Conservation (phyloP, 2,113 vertebrate species). For the Chaetops frenatus region DNA sequence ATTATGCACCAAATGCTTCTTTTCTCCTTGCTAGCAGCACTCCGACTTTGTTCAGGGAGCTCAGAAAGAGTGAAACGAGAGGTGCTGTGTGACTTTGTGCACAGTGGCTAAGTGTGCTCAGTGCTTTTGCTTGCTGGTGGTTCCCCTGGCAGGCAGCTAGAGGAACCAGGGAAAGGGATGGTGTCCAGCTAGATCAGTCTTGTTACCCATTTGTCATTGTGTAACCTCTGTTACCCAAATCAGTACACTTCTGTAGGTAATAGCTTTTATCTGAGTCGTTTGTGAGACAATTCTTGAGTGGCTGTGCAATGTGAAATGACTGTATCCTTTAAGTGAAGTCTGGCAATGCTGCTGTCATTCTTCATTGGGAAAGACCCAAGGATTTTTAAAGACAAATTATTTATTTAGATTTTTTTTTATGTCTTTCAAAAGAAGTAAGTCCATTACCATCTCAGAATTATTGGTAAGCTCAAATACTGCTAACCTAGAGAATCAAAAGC, state of each 20-base stretch:
- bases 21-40: background rate
- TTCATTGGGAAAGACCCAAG: background rate
- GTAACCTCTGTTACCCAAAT: background rate
- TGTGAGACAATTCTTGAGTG: background rate
- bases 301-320: background rate
- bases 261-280: background rate
- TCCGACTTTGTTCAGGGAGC: background rate
- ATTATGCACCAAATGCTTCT: background rate
- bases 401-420: background rate
- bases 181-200: accelerated
- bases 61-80: background rate
- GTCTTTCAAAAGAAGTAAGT: background rate
- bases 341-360: background rate
- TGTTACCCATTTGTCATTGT: background rate
- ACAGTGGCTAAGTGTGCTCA: background rate
- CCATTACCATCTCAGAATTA: background rate
- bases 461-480: background rate
- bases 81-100: background rate
- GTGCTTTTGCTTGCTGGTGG: background rate
- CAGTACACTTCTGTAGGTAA: background rate
- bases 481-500: background rate
- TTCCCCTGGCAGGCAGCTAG: background rate
- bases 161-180: background rate
- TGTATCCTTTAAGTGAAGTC: background rate
- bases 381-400: background rate